phyloP scores from a whole-genome alignment of 2,113 vertebrate species.

The Dicaeum eximium region DNA sequence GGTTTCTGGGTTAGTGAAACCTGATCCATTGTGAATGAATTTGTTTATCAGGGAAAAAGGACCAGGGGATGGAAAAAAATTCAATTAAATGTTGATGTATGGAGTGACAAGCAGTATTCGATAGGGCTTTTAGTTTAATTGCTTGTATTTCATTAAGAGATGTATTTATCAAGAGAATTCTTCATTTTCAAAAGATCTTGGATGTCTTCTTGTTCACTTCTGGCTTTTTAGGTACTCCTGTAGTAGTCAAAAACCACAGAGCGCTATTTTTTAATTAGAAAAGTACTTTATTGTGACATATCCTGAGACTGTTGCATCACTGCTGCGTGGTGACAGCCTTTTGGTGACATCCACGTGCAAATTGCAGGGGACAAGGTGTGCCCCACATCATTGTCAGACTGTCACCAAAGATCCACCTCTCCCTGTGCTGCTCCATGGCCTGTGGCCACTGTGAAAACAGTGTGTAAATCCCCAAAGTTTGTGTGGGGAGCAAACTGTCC shows the following conservation, averaged over 20 bases:
- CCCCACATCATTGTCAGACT: background rate
- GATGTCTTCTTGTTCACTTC: slow-evolving; percentile 7
- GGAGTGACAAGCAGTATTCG: slow-evolving; percentile 84
- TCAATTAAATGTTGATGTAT: slow-evolving; percentile 85
- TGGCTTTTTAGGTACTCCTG: slow-evolving; percentile 6
- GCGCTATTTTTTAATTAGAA: slow-evolving; percentile 43
- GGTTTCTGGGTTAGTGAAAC: slow-evolving; percentile 80
- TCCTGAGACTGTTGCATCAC: background rate
- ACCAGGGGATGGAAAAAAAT: slow-evolving; percentile 77
- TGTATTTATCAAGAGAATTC: slow-evolving; percentile 81
- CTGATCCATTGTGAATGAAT: slow-evolving; percentile 83
- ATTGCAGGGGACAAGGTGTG: background rate
- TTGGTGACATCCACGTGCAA: background rate
- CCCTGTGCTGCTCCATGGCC: background rate
- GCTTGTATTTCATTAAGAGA: slow-evolving; percentile 89
- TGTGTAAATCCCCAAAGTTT: background rate
- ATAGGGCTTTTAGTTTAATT: slow-evolving; percentile 97
- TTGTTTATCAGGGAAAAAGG: slow-evolving; percentile 80
- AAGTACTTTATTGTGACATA: slow-evolving; percentile 16
- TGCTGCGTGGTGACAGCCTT: background rate
- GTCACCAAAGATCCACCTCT: background rate
- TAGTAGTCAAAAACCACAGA: background rate
- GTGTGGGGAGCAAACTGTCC: background rate
- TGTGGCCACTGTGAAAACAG: background rate
- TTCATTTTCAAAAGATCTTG: slow-evolving; percentile 66